Evolutionary conservation across 2,888 invertebrate genomes (phyloP), one percentile per base, ranked within the genome.

Genomic region (Esperia sulphurella): DNA sequence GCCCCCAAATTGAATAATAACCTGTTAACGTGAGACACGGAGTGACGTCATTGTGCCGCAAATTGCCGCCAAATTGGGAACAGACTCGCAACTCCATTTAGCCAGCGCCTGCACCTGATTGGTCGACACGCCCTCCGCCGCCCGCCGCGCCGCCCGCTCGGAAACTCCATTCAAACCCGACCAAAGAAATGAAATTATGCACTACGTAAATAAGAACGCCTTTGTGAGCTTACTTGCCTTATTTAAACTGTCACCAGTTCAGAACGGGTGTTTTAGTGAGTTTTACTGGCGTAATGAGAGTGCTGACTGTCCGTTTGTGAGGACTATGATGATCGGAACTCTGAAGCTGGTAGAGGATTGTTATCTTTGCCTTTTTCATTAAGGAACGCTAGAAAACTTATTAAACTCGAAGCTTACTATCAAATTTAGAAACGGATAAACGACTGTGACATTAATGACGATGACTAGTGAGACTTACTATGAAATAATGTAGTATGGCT

Each of bases 51-150:
- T 88, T 87, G 87, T 88, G 68, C 73, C 71, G 68, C 76, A 87
- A 85, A 86, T 86, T 88, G 84, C 78, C 75, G 75, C 76, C 81
- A 87, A 85, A 87, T 86, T 87, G 86, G 69, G 78, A 79, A 71
- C 83, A 79, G 80, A 75, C 70, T 68, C 70, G 73, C 77, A 75
- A 77, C 76, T 81, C 83, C 72, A 82, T 83, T 86, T 79, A 79
- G 71, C 70, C 55, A 62, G 65, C 73, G 81, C 78, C 84, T 87
- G 84, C 82, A 75, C 74, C 76, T 79, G 88, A 89, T 88, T 86
- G 88, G 87, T 82, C 75, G 84, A 61, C 75, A 75, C 83, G 81
- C 84, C 81, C 65, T n/a, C 61, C 55, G 61, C 62, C 63, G 21
- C 21, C 3, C 21, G 21, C 21, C 21, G 52, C 55, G 51, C 50